Conservation (phyloP, 1,140 invertebrate species). For the Listronotus oregonensis region DNA sequence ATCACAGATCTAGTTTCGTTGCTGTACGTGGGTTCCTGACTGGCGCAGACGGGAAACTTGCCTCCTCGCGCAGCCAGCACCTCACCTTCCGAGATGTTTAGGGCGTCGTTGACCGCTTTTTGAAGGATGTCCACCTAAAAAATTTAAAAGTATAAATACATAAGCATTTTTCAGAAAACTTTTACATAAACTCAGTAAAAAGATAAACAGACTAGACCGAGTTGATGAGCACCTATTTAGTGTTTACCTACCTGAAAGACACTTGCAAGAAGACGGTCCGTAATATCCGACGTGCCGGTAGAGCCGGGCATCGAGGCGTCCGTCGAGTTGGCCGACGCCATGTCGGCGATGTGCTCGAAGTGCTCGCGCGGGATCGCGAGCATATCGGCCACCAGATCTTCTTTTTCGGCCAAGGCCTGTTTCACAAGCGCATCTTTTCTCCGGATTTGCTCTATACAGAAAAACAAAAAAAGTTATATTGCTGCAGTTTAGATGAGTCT, state of each 20-base stretch:
- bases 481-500: no score
- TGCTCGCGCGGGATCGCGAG: slow-evolving; percentile 75
- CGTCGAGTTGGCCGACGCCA: slow-evolving; percentile 62
- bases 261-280: slow-evolving; percentile 71
- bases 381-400: slow-evolving; percentile 75
- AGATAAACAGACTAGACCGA: slow-evolving; percentile 33
- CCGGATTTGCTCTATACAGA: slow-evolving; percentile 67
- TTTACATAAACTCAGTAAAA: no score
- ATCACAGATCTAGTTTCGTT: slow-evolving; percentile 16
- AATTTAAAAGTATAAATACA: slow-evolving; percentile 25
- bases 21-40: slow-evolving; percentile 37
- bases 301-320: slow-evolving; percentile 59
- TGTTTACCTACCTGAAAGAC: slow-evolving; percentile 61
- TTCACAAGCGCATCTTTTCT: slow-evolving; percentile 74
- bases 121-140: slow-evolving; percentile 58
- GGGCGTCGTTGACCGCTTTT: slow-evolving; percentile 58
- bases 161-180: no score
- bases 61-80: slow-evolving; percentile 52
- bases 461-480: no score
- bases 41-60: slow-evolving; percentile 43
- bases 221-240: neutral
- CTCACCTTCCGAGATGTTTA: slow-evolving; percentile 60
- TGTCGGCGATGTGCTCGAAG: slow-evolving; percentile 69
- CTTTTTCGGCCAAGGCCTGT: slow-evolving; percentile 74
- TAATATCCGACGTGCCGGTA: slow-evolving; percentile 17